Evolutionary conservation across 2,888 invertebrate genomes (phyloP), one percentile per base, ranked within the genome.

Genomic region (Anoplius nigerrimus): DNA sequence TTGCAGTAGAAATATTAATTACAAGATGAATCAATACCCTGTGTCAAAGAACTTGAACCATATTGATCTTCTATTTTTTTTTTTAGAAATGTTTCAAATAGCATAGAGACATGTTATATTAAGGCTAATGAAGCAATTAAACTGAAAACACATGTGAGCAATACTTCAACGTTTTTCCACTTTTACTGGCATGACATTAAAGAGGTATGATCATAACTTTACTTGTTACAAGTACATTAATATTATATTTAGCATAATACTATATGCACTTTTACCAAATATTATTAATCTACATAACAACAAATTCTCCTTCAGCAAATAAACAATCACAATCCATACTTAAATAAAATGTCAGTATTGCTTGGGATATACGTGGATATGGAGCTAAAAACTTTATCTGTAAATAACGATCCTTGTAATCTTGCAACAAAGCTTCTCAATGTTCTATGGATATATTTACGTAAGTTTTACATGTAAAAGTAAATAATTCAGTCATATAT

Each of bases 331-430:
- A 80, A 83, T 55, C 81, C 77, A 42, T 90, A 89, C 73, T 80
- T 89, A 60, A 87, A 88, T 69, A 84, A 85, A 76, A 89, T 90
- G 87, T 84, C 89, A 43, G 82, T 86, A 60, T 82, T 90, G 27
- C 78, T 90, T 64, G 82, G 83, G 43, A 81, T 89, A 73, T 89
- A 89, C 71, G 75, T 89, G 59, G 87, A 90, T 63, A 80, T 89
- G 78, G 88, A 89, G 72, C 78, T 90, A 1, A 85, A 84, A 75
- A 84, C 85, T 59, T 83, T 82, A 43, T 74, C 54, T 52, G 68
- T 73, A 5, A 42, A 66, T 53, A 79, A 72, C 51, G 66, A 81
- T 48, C 58, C 70, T 55, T 63, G 66, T 55, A 73, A 85, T 62
- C 62, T 83, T 53, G 75, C 83, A 59, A 76, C 79, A 46, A 83